Evolutionary conservation across 2,888 invertebrate genomes (phyloP), one percentile per base, ranked within the genome.

Genomic region (Epicampocera succincta): DNA sequence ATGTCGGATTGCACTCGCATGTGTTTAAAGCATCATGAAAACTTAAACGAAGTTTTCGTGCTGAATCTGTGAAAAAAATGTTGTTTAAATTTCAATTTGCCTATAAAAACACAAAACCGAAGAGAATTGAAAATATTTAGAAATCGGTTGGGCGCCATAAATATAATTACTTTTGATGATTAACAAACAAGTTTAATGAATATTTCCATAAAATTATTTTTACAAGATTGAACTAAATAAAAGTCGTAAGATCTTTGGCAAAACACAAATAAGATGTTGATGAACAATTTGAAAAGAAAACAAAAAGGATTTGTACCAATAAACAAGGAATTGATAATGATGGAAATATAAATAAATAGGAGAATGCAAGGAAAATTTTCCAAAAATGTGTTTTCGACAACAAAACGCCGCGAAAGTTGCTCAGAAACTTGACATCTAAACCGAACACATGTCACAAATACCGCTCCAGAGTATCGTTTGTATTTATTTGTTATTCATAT

Each of bases 41-140:
- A 17, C 21, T n/a, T 13, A 44, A 66, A 76, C 15, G 15, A 42
- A 42, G 40, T 66, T 66, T n/a, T 52, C 17, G 8, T 61, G 3
- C 13, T 46, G 9, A 33, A 33, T 6, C 33, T 33, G 33, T 9
- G 8, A 33, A 33, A 9, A 33, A 33, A 9, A 33, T 29, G 3
- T 60, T 48, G 42, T 71, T 56, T 25, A 44, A 66, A 46, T 78
- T 72, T 60, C 25, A 69, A 69, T 58, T 71, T 44, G 58, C 54
- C 58, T 65, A 58, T 65, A 50, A 58, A 78, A 74, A 78, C 44
- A 74, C 52, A 71, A 74, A 74, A 65, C 74, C 74, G 74, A 82
- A 77, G 81, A 77, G 81, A 82, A 82, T 78, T 71, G 74, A 82
- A 77, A 82, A 82, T 82, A 82, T 82, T 82, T 78, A 82, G 78